Percentiles rank a stretch among this genome's conserved stretches.
These are phyloP conservation scores for Sylvicola fuscatus DNA, from an alignment of 2,888 invertebrate species.

Conservation along the genomic window DNA sequence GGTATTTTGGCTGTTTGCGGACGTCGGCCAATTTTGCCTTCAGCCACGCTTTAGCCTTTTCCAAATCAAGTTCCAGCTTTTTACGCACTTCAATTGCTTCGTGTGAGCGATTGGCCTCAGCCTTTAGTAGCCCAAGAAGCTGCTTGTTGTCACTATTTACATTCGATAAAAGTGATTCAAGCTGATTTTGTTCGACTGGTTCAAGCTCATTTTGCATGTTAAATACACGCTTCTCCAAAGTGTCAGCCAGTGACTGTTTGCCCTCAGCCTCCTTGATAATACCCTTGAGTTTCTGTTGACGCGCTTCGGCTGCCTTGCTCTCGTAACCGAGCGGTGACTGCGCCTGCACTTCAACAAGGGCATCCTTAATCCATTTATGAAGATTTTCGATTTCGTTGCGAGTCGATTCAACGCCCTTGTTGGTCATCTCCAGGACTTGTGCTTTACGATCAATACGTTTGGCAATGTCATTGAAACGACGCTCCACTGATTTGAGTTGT, in stretches of 20 bases:
- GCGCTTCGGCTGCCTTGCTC: constrained; percentile 53
- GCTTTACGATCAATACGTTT: constrained; percentile 69
- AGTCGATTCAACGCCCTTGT: constrained; percentile 63
- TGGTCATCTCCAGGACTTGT: constrained; percentile 64
- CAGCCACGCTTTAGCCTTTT: constrained; percentile 63
- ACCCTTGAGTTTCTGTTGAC: constrained; percentile 47
- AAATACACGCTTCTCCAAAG: constrained; percentile 60
- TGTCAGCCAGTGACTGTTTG: constrained; percentile 62
- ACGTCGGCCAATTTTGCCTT: constrained; percentile 55
- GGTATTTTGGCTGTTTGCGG: constrained; percentile 44
- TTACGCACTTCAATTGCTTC: constrained; percentile 50
- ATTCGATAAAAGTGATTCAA: constrained; percentile 51
- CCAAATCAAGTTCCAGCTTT: constrained; percentile 56
- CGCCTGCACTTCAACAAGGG: constrained; percentile 41
- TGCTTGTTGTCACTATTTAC: constrained; percentile 56
- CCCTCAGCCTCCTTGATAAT: constrained; percentile 68
- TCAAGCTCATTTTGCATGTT: constrained; percentile 74
- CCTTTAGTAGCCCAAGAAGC: constrained; percentile 45
- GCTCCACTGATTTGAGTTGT: constrained; percentile 66
- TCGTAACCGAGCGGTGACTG: constrained; percentile 54
- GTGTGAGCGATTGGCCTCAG: constrained; percentile 49
- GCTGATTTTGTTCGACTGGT: constrained; percentile 57
- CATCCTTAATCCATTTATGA: constrained; percentile 59
- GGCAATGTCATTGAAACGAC: constrained; percentile 62
- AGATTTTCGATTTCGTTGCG: constrained; percentile 60